Base-by-base conservation (phyloP, 1,140 invertebrate genomes). In the Drosophila parvula region DNA sequence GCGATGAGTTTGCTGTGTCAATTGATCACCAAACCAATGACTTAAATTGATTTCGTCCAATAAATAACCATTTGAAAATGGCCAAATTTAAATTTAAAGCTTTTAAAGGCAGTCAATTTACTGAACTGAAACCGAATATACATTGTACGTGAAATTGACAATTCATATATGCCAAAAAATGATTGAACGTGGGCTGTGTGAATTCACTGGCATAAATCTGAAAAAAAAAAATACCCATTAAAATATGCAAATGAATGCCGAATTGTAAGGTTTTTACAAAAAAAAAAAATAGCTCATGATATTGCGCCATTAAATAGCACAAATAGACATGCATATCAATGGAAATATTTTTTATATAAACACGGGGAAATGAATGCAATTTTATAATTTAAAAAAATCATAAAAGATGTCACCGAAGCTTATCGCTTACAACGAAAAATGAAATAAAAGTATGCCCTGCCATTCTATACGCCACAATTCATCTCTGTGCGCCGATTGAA, bases 211-310 rank as follows among this genome's bases (percentile, higher is more conserved):
- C 61, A 78, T 74, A 78, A 78, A 81, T 86, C 78, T 81, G 45
- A 68, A 67, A 40, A 44, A 28, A 68, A 67, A 40, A 44, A 28
- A 41, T 14, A 55, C 16, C 30, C 51, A 74, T 75, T 64, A 69
- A 51, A 82, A 79, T 73, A 88, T 88, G 75, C 50, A 77, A 73
- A 88, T 85, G 14, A 78, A 51, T 34, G 48, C 55, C 43, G 9
- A 51, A 40, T 27, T 38, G 36, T 65, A 57, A 53, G 18, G 10
- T 16, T 16, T 36, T n/a, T n/a, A n/a, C n/a, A n/a, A 22, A 1
- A 55, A 55, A 67, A 67, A 67, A 75, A 67, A 22, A 59, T 57
- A 30, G 36, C 27, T 32, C 32, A 40, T 50, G 36, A 75, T 50
- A 56, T 63, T 62, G 62, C 44, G 62, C 67, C 65, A 69, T 69